Evolutionary conservation across 2,113 vertebrate species (phyloP), one percentile per base, ranked within the genome.

Genomic region (Glaucomys volans): DNA sequence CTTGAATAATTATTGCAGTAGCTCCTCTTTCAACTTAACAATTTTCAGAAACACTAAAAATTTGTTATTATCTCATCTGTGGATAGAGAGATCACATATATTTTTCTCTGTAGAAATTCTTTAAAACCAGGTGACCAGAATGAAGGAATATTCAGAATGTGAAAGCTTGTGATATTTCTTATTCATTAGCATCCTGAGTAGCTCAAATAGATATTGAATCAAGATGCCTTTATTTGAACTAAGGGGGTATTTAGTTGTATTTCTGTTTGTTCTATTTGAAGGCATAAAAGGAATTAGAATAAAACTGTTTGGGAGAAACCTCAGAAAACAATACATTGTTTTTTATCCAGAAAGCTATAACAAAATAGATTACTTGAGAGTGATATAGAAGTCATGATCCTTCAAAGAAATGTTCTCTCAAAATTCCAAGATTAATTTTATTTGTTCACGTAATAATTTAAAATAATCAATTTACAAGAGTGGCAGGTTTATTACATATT

Each of bases 391-490:
- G 7, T 20, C 11, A 6, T 69, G 71, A 95, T 77, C 37, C 28
- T 79, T 74, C 90, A 82, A 94, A 87, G 5, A 87, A 87, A 80
- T 96, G 17, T 57, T 20, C 37, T 91, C 57, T 90, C 92, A 59
- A 91, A 94, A 80, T 9, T 62, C 8, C 4, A 95, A 87, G 50
- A 94, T 76, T 67, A 62, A 84, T 95, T 96, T 88, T 91, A 90
- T 91, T 86, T 96, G 42, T 91, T 82, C 16, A 57, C 86, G 80
- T 91, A 94, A 79, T 86, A 97, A 96, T 86, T 94, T 54, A 89
- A 94, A 91, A 87, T 80, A 81, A 90, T 94, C 52, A 87, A 74
- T 97, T 95, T 16, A 81, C 7, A 84, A 71, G 40, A 91, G 62
- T 62, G 75, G 17, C 30, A 97, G 44, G 17, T 93, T 96, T 93